Evolutionary conservation across 2,113 vertebrate genomes (phyloP), one percentile per base, ranked within the genome.

Genomic region (Nothobranchius kuhntae): DNA sequence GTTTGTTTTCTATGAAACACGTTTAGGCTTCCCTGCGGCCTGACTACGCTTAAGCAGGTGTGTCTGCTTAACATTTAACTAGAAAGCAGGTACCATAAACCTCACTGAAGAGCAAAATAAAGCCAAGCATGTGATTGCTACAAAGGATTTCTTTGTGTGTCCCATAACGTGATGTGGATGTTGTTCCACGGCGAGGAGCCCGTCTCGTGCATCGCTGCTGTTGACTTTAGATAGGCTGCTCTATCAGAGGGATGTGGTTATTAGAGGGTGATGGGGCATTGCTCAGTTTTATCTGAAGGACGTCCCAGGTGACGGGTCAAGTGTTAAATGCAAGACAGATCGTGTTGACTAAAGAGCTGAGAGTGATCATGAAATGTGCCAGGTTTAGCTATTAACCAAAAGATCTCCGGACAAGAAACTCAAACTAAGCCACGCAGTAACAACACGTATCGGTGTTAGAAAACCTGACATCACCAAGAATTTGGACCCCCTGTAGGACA

Each of bases 211-310:
- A 21, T 30, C 30, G 21, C 54, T 45, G 71, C 86, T 87, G 85
- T 91, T 88, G 84, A 73, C 68, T 78, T 75, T 75, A 88, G 83
- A 86, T 82, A 62, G 21, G 63, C 55, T 57, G 73, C 47, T 67
- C 55, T 44, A 9, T 1, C 1, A 71, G 58, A 54, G 66, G 62
- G 45, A 78, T 54, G 13, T 64, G 60, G 80, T 84, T 81, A 75
- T 74, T 68, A 36, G 76, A 84, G 85, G 72, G 84, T 66, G 73
- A 65, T 35, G 42, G 68, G 65, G 61, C 73, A 24, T 47, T 70
- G 62, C 54, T 66, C 53, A 36, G 13, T 42, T 9, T 56, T 67
- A 84, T 86, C 83, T 78, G 13, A 68, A 77, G 81, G 74, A 80
- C 14, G 15, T 74, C 74, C 55, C 60, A 44, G 44, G 73, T 62